Conservation (phyloP, 2,888 invertebrate species). For the Oxyteleia sp. region DNA sequence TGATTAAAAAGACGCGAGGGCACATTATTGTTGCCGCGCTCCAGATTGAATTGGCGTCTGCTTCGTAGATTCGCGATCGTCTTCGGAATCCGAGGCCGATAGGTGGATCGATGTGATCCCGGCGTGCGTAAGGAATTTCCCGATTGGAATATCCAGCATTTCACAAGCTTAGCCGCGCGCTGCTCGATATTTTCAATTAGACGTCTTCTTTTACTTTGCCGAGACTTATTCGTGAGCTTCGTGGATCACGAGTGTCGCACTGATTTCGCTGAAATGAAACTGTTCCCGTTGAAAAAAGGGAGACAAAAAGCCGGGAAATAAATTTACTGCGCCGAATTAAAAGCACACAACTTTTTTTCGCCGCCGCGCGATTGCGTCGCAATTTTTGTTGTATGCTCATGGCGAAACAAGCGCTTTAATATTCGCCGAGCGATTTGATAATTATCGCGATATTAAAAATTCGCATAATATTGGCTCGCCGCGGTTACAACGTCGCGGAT, state of each 20-base stretch:
- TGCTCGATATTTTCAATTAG: constrained; percentile 66
- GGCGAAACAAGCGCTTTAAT: background rate
- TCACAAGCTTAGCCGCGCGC: constrained; percentile 72
- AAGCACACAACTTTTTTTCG: constrained; percentile 21
- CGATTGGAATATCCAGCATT: constrained; percentile 86
- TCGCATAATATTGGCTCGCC: background rate
- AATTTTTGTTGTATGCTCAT: background rate
- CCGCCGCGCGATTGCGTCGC: background rate
- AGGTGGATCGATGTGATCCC: constrained; percentile 79
- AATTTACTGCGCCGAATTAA: constrained; percentile 33
- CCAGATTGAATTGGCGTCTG: constrained; percentile 16
- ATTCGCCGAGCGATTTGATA: background rate
- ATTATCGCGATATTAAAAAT: constrained; percentile 10
- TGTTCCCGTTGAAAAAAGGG: constrained; percentile 24
- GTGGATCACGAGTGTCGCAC: constrained; percentile 49
- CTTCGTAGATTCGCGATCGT: constrained; percentile 69
- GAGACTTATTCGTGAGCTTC: constrained; percentile 42
- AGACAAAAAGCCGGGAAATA: constrained; percentile 17
- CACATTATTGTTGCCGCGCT: background rate
- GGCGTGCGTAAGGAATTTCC: constrained; percentile 84
- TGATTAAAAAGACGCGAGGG: background rate
- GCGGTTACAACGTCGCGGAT: background rate
- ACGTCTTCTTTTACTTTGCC: constrained; percentile 36
- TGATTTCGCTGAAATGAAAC: constrained; percentile 51
- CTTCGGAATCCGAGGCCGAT: constrained; percentile 69